phyloP scores from a whole-genome alignment of 2,113 vertebrate species.

The Peucedramus taeniatus region DNA sequence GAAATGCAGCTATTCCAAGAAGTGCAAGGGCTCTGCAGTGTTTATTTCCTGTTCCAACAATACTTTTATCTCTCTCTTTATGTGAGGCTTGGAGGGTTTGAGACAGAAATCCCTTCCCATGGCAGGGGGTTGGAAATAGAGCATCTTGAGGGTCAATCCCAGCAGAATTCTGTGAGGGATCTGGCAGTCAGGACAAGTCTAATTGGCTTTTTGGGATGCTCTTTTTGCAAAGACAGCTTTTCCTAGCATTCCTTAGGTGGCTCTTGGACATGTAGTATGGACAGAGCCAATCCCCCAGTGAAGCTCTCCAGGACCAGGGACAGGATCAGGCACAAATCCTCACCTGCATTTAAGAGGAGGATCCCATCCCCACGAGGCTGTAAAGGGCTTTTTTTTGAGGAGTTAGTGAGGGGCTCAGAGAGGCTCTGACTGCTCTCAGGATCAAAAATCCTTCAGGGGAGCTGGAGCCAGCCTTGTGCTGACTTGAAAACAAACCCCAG shows the following conservation, averaged over 20 bases:
- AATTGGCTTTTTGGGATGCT: neutral
- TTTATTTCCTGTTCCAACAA: neutral
- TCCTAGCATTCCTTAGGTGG: neutral
- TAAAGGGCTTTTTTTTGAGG: neutral
- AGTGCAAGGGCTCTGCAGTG: neutral
- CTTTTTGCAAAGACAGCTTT: neutral
- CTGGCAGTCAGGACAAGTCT: neutral
- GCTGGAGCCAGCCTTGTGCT: neutral
- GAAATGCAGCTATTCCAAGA: neutral
- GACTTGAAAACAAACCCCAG: slow-evolving; percentile 48
- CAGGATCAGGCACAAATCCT: neutral
- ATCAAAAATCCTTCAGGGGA: slow-evolving; percentile 19
- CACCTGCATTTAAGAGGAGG: neutral
- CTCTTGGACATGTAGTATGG: neutral
- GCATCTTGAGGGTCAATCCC: neutral
- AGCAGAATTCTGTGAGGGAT: neutral
- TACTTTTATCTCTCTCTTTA: neutral
- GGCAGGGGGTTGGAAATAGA: neutral
- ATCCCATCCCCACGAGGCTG: neutral
- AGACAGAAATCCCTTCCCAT: neutral
- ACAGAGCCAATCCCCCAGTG: neutral
- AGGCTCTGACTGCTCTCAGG: neutral
- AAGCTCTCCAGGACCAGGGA: neutral
- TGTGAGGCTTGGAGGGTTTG: neutral
- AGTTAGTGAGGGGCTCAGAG: neutral